A percentile compares a stretch with the other conserved stretches of the same genome.
phyloP scores from a whole-genome alignment of 2,888 invertebrate genomes.

The Ectobius pallidus region DNA sequence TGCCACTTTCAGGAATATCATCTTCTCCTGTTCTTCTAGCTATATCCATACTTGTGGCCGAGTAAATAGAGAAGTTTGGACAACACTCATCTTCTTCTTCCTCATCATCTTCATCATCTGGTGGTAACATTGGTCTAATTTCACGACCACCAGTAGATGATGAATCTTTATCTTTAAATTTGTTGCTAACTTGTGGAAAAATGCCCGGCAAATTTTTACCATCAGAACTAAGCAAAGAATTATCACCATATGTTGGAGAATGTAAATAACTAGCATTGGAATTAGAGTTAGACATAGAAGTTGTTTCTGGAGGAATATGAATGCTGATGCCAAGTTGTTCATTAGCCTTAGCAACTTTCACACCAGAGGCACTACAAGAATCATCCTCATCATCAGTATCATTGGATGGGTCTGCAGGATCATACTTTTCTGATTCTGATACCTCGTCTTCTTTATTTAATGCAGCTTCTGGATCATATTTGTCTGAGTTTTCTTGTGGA shows the following conservation, averaged over 20 bases:
- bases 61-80: constrained; percentile 86
- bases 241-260: constrained; percentile 36
- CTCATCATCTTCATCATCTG: constrained; percentile 53
- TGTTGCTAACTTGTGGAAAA: constrained; percentile 25
- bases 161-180: not conserved
- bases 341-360: not conserved
- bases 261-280: constrained; percentile 31
- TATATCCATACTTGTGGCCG: constrained; percentile 77
- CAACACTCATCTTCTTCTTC: constrained; percentile 68
- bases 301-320: constrained; percentile 25
- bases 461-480: constrained; percentile 64
- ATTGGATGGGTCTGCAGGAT: constrained; percentile 61
- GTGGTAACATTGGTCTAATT: too few species aligned
- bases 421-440: constrained; percentile 57
- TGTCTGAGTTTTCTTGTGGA: constrained; percentile 50
- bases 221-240: not conserved
- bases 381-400: constrained; percentile 51
- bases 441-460: constrained; percentile 53
- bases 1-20: constrained; percentile 17
- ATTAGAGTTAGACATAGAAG: constrained; percentile 3
- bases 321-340: not conserved
- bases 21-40: constrained; percentile 62
- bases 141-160: not conserved
- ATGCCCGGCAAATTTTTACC: not conserved
- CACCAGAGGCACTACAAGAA: not conserved